Conservation (phyloP, 2,888 invertebrate species). For the Lasioglossum calceatum region DNA sequence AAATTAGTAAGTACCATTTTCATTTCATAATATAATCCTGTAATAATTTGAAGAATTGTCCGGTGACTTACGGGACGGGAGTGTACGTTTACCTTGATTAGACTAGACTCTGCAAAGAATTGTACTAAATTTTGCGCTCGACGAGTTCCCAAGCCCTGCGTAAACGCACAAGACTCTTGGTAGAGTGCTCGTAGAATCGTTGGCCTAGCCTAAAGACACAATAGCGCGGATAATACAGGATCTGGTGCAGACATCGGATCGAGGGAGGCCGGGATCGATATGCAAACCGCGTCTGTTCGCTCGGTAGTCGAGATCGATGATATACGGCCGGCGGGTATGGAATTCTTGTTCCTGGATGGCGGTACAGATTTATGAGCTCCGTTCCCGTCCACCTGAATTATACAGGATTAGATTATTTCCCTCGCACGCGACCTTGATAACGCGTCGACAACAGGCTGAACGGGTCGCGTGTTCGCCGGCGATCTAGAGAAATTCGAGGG, state of each 20-base stretch:
- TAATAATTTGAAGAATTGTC: too few relatives aligned
- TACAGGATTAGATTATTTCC: slow-evolving; percentile 23
- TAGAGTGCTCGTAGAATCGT: background rate
- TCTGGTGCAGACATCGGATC: slow-evolving; percentile 7
- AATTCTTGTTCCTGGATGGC: slow-evolving; percentile 34
- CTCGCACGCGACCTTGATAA: slow-evolving; percentile 36
- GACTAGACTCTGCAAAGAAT: too few relatives aligned
- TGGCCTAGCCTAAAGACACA: background rate
- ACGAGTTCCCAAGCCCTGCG: too few relatives aligned
- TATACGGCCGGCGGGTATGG: slow-evolving; percentile 20
- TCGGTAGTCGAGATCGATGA: slow-evolving; percentile 28
- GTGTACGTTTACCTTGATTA: too few relatives aligned
- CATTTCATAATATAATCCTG: too few relatives aligned
- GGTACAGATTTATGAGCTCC: slow-evolving; percentile 39
- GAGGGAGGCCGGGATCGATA: slow-evolving; percentile 3
- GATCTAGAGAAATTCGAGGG: slow-evolving; percentile 11
- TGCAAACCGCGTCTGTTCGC: background rate
- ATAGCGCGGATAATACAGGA: background rate
- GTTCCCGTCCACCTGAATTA: slow-evolving; percentile 22
- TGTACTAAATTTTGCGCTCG: too few relatives aligned
- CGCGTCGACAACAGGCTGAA: background rate
- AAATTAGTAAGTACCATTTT: too few relatives aligned
- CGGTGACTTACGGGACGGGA: too few relatives aligned
- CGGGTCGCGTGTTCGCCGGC: background rate
- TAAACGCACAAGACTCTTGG: too few relatives aligned